Percentiles rank a stretch among this genome's conserved stretches.
Evolutionary conservation across 2,797 vertebrate species (phyloP).

Genomic region (Limnodromus scolopaceus): DNA sequence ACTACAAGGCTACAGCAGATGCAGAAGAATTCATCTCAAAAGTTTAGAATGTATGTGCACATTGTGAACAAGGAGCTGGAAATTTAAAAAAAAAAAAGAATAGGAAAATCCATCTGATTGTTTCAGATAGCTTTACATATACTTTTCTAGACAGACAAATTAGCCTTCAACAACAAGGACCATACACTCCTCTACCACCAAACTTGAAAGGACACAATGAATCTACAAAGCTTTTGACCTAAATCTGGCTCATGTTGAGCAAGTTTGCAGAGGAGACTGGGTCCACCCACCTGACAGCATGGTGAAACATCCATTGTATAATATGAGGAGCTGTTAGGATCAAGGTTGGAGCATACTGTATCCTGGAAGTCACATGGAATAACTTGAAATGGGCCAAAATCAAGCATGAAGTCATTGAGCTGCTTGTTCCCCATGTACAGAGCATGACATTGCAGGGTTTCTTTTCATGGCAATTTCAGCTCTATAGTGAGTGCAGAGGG

Average conservation of each 20-base stretch:
- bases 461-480: neutral
- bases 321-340: neutral
- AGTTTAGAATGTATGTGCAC: neutral
- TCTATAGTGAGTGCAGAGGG: neutral
- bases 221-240: neutral
- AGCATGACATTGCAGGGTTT: neutral
- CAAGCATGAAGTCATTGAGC: neutral
- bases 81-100: accelerated
- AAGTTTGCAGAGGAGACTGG: neutral
- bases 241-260: neutral
- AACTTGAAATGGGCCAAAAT: neutral
- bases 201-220: neutral
- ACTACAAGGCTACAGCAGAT: neutral
- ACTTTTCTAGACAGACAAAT: neutral
- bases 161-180: neutral
- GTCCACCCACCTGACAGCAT: neutral
- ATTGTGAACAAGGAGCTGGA: neutral
- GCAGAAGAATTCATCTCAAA: neutral
- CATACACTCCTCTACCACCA: neutral
- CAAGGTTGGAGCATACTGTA: neutral
- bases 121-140: neutral
- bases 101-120: neutral
- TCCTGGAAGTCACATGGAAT: neutral
- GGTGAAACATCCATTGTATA: neutral
- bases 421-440: neutral